phyloP scores from a whole-genome alignment of 2,888 invertebrate species.

The Galeruca laticollis region DNA sequence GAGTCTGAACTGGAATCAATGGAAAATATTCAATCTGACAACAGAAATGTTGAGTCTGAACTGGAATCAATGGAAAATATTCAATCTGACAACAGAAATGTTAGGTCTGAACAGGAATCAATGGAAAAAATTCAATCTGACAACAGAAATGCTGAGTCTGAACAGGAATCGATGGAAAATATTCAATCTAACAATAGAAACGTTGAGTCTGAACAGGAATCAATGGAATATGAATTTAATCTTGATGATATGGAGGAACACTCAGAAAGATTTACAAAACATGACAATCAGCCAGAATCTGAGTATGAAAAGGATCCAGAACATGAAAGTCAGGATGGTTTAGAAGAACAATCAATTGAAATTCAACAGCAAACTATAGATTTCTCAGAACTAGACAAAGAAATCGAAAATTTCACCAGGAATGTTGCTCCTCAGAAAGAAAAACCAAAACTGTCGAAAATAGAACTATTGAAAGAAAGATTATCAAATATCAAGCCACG shows the following conservation, averaged over 20 bases:
- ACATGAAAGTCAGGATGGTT: constrained; percentile 7
- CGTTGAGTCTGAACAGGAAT: neutral
- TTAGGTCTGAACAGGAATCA: neutral
- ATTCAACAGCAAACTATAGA: constrained; percentile 22
- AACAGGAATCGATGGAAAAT: neutral
- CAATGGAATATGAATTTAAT: constrained; percentile 52
- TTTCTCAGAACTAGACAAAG: constrained; percentile 44
- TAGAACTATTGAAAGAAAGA: constrained; percentile 56
- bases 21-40: neutral
- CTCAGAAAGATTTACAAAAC: constrained; percentile 11
- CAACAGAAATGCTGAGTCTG: neutral
- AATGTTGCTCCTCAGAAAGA: constrained; percentile 12
- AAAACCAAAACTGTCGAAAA: constrained; percentile 58
- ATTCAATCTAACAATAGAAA: constrained; percentile 5
- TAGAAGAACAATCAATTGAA: neutral
- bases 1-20: too few species aligned
- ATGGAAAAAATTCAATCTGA: neutral
- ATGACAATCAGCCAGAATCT: neutral
- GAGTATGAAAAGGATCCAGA: neutral
- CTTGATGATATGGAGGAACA: constrained; percentile 52
- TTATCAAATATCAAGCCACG: constrained; percentile 65
- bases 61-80: neutral
- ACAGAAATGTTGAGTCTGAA: neutral
- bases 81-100: constrained; percentile 1
- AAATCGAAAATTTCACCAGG: constrained; percentile 47